Percentiles rank a stretch among this genome's conserved stretches.
Evolutionary conservation across 2,888 invertebrate species (phyloP).

Genomic region (Cynaeus angustus): DNA sequence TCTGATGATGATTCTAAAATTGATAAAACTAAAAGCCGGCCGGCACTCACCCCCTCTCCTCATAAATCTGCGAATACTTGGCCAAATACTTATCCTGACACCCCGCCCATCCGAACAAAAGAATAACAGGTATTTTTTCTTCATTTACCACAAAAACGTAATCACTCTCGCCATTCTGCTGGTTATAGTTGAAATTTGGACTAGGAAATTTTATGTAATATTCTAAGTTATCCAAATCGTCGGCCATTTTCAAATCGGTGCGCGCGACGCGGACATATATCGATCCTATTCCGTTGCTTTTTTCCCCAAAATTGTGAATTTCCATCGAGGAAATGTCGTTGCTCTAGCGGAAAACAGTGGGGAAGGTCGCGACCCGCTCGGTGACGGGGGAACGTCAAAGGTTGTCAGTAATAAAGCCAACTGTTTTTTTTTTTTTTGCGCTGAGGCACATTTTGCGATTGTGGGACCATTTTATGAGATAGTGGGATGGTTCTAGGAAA

Average conservation of each 20-base stretch:
- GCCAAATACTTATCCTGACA: constrained; percentile 84
- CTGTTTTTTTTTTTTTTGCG: no score
- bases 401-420: neutral
- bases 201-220: constrained; percentile 79
- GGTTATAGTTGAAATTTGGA: constrained; percentile 70
- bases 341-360: neutral
- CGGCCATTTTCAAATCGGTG: constrained; percentile 42
- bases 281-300: constrained; percentile 19
- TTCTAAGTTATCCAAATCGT: constrained; percentile 73
- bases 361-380: neutral
- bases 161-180: constrained; percentile 66
- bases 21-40: constrained; percentile 9
- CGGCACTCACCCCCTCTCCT: constrained; percentile 71
- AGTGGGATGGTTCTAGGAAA: no score
- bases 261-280: constrained; percentile 34
- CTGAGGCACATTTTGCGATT: no score
- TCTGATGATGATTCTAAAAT: no score
- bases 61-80: constrained; percentile 86
- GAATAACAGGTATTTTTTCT: constrained; percentile 79
- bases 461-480: no score
- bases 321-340: neutral
- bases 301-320: neutral
- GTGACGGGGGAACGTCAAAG: neutral
- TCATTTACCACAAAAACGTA: constrained; percentile 77
- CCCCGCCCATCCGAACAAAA: constrained; percentile 87